These are phyloP conservation scores for Columba guinea DNA, from an alignment of 2,797 vertebrate species.

Conservation along the genomic window DNA sequence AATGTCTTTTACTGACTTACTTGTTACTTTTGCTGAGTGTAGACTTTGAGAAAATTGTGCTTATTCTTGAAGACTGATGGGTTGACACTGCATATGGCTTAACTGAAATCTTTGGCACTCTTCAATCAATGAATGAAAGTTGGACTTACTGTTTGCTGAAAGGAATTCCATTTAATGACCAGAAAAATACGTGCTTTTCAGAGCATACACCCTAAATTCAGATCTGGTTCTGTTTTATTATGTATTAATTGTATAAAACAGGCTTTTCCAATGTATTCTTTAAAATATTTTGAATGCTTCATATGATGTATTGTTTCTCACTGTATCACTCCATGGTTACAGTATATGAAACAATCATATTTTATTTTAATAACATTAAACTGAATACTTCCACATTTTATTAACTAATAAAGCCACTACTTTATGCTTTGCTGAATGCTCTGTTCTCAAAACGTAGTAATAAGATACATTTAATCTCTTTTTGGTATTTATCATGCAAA, in stretches of 20 bases:
- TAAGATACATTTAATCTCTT: not conserved
- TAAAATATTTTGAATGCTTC: not conserved
- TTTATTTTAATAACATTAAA: not conserved
- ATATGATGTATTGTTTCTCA: not conserved
- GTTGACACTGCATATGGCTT: not conserved
- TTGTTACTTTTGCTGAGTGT: not conserved
- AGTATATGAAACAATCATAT: not conserved
- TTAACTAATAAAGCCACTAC: not conserved
- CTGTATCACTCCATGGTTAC: not conserved
- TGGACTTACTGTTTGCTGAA: not conserved
- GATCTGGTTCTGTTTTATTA: not conserved
- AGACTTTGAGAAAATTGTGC: not conserved
- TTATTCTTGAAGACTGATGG: not conserved
- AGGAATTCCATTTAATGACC: not conserved
- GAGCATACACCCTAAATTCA: not conserved
- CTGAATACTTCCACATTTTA: not conserved
- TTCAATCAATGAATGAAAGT: not conserved
- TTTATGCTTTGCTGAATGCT: not conserved
- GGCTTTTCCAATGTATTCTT: not conserved
- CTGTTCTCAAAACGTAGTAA: not conserved
- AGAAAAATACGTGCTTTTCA: not conserved
- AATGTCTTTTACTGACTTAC: constrained; percentile 13
- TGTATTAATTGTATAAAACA: not conserved
- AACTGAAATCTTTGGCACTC: not conserved
- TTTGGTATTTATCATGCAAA: not conserved